phyloP scores from a whole-genome alignment of 2,888 invertebrate species.

The Xylophagus ater region DNA sequence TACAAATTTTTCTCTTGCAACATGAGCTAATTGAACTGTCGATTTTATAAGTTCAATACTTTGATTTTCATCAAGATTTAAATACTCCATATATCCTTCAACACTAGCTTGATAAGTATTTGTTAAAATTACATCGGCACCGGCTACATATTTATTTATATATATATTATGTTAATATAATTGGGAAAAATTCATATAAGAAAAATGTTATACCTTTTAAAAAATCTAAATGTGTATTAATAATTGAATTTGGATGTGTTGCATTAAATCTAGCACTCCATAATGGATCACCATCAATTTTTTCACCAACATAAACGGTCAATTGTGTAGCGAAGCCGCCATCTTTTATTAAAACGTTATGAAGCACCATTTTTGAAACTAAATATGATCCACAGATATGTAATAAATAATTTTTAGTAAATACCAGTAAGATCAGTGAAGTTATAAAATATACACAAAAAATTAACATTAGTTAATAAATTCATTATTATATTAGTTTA shows the following conservation, averaged over 20 bases:
- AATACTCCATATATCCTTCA: constrained; percentile 61
- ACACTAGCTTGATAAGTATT: constrained; percentile 83
- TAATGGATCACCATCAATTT: constrained; percentile 73
- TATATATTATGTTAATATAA: background rate
- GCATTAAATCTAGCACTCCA: constrained; percentile 80
- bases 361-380: constrained; percentile 10
- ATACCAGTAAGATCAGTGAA: too few relatives aligned
- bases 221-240: constrained; percentile 71
- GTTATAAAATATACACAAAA: too few relatives aligned
- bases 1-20: constrained; percentile 53
- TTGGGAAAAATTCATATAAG: background rate
- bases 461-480: too few relatives aligned
- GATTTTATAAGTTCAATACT: constrained; percentile 60
- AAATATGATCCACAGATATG: too few relatives aligned
- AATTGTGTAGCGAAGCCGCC: constrained; percentile 78
- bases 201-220: constrained; percentile 48
- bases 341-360: constrained; percentile 44
- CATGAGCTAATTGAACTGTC: constrained; percentile 62
- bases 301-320: constrained; percentile 59
- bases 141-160: constrained; percentile 45
- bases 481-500: too few relatives aligned
- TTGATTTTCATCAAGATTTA: constrained; percentile 55
- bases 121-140: constrained; percentile 77
- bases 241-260: constrained; percentile 67
- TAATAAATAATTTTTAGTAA: too few relatives aligned